A percentile compares a stretch with the other conserved stretches of the same genome.
phyloP scores from a whole-genome alignment of 2,888 invertebrate genomes.

The Dicyrtomina minuta region DNA sequence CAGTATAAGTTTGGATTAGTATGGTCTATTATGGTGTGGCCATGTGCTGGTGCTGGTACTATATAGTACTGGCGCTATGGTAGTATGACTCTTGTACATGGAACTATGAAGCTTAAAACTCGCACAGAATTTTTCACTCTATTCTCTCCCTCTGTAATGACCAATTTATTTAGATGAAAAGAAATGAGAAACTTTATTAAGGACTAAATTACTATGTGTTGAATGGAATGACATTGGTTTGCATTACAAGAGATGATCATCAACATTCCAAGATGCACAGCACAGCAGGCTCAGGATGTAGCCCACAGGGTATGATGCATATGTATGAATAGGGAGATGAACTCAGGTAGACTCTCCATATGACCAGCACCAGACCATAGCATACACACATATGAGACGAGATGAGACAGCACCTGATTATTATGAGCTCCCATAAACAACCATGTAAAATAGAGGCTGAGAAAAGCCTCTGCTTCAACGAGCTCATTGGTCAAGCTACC shows the following conservation, averaged over 20 bases:
- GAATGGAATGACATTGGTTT: slow-evolving; percentile 18
- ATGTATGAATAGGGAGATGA: too few species aligned
- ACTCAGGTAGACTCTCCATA: not conserved
- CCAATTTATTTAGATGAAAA: not conserved
- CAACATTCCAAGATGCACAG: slow-evolving; percentile 17
- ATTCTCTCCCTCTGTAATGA: not conserved
- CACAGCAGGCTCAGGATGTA: slow-evolving; percentile 6
- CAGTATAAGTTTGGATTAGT: too few species aligned
- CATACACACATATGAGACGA: not conserved
- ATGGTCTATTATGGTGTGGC: too few species aligned
- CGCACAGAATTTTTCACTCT: not conserved
- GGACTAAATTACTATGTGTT: slow-evolving; percentile 13
- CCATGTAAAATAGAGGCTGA: not conserved
- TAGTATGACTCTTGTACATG: not conserved
- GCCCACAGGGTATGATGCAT: slow-evolving; percentile 18
- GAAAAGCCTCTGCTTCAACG: not conserved
- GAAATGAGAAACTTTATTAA: slow-evolving; percentile 22
- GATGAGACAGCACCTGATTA: not conserved
- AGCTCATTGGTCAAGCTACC: not conserved
- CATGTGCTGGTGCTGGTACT: too few species aligned
- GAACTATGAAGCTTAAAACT: not conserved
- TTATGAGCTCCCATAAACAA: not conserved
- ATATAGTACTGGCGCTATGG: not conserved
- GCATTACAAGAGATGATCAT: slow-evolving; percentile 3
- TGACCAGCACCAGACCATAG: not conserved